Evolutionary conservation across 2,888 invertebrate species (phyloP).

Genomic region (Polylopha cassiicola): DNA sequence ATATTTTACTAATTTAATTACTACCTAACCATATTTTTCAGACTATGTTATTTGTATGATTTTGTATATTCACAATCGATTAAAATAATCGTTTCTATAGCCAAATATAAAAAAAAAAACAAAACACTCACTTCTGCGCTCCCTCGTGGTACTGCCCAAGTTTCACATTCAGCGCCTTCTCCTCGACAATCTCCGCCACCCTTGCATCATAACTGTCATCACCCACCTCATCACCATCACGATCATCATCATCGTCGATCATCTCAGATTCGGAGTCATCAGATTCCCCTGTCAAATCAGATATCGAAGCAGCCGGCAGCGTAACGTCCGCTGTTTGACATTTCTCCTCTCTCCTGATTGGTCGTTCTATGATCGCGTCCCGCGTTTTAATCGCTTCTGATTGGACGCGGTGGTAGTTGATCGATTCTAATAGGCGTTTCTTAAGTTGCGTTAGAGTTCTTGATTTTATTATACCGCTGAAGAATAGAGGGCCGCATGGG

Average conservation of each 20-base stretch:
- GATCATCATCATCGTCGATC: constrained; percentile 28
- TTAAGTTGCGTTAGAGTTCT: constrained; percentile 51
- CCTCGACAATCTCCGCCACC: constrained; percentile 25
- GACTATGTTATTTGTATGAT: no score
- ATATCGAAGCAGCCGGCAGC: constrained; percentile 43
- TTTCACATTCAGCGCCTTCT: constrained; percentile 29
- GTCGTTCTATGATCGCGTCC: constrained; percentile 20
- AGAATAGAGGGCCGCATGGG: constrained; percentile 61
- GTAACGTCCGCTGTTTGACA: constrained; percentile 25
- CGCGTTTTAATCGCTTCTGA: constrained; percentile 33
- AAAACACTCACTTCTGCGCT: constrained; percentile 53
- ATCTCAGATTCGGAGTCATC: constrained; percentile 29
- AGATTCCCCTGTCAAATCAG: constrained; percentile 44
- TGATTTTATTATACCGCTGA: constrained; percentile 63
- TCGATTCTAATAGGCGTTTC: constrained; percentile 49
- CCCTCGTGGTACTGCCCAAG: constrained; percentile 50
- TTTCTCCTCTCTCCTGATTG: background rate
- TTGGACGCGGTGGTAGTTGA: constrained; percentile 47
- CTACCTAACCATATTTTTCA: no score
- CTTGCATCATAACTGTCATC: constrained; percentile 9
- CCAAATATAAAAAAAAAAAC: background rate
- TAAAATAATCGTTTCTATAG: background rate
- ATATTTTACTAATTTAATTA: no score
- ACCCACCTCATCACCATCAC: constrained; percentile 21
- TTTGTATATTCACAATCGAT: no score